A percentile compares a stretch with the other conserved stretches of the same genome.
These are phyloP conservation scores for Onychorhynchus coronatus DNA, from an alignment of 2,113 vertebrate genomes.

Conservation along the genomic window DNA sequence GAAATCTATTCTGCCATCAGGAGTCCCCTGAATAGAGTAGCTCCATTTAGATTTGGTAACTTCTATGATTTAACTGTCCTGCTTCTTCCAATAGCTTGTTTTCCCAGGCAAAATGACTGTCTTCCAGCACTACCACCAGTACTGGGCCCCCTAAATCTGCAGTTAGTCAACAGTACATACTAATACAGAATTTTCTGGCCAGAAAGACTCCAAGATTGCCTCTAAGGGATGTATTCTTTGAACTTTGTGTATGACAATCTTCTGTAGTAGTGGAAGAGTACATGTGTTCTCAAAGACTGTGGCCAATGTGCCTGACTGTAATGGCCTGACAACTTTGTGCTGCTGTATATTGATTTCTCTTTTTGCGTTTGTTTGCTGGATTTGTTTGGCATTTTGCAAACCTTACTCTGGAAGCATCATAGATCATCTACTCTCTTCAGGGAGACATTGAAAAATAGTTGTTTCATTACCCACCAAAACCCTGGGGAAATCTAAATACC, in stretches of 20 bases:
- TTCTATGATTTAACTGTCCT: not conserved
- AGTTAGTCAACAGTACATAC: not conserved
- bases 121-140: not conserved
- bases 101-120: not conserved
- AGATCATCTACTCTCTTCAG: constrained; percentile 36
- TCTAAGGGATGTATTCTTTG: not conserved
- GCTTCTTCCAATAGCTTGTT: not conserved
- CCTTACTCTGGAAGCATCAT: constrained; percentile 10
- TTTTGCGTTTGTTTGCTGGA: not conserved
- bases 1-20: not conserved
- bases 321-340: not conserved
- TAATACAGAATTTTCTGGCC: not conserved
- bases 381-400: not conserved
- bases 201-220: not conserved
- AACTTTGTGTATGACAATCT: not conserved
- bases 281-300: not conserved
- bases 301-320: not conserved
- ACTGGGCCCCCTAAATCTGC: not conserved
- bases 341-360: not conserved
- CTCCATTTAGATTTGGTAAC: not conserved
- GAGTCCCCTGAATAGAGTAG: not conserved
- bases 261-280: not conserved
- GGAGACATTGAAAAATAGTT: constrained; percentile 43
- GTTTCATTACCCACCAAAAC: constrained; percentile 49
- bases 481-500: constrained; percentile 69